phyloP scores from a whole-genome alignment of 2,113 vertebrate genomes.

The Harpagus bidentatus region DNA sequence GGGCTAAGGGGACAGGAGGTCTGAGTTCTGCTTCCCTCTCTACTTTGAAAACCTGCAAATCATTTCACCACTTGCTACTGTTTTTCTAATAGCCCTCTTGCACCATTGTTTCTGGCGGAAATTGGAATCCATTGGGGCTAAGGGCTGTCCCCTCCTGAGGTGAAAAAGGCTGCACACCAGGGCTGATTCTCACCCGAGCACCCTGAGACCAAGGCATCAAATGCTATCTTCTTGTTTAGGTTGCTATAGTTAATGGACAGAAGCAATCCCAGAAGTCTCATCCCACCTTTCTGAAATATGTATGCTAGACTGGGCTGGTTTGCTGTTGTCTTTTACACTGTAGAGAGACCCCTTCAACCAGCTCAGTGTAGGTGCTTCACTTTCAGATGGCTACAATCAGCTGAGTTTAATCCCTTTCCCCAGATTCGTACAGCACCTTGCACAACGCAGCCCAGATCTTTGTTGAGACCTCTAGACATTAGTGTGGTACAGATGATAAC shows the following conservation, averaged over 20 bases:
- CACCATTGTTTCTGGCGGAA: neutral
- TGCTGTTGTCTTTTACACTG: neutral
- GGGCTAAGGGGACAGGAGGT: neutral
- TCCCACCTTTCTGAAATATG: neutral
- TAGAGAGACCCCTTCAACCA: neutral
- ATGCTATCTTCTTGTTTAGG: neutral
- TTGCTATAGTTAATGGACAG: neutral
- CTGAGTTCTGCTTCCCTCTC: neutral
- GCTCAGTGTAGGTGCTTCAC: neutral
- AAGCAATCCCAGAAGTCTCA: neutral
- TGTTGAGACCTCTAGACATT: neutral
- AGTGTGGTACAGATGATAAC: neutral
- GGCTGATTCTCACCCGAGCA: neutral
- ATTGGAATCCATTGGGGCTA: neutral
- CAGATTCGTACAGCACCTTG: neutral
- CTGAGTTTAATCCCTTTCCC: neutral
- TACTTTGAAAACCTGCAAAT: neutral
- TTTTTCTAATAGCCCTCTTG: neutral
- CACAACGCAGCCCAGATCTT: neutral
- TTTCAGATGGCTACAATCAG: neutral
- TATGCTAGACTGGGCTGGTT: neutral
- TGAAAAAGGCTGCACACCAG: neutral
- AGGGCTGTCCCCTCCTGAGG: neutral
- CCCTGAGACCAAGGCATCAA: neutral
- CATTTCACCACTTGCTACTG: neutral